Evolutionary conservation across 2,888 invertebrate genomes (phyloP).

Genomic region (Stegana nigrithorax): DNA sequence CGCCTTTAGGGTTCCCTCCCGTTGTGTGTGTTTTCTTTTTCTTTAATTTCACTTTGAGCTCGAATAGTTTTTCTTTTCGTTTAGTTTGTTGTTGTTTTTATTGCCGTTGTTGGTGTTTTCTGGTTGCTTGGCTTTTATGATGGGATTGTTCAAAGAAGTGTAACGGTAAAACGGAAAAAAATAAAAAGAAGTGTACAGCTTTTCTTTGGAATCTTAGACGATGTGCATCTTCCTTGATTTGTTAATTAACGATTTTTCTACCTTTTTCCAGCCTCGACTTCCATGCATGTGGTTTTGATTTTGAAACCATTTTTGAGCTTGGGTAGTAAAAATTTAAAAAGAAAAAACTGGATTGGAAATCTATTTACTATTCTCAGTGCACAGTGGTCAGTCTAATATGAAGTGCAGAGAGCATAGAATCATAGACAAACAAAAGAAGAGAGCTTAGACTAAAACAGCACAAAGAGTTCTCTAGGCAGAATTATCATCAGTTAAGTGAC

Average conservation of each 20-base stretch:
- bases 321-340: too few relatives aligned
- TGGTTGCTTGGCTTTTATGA: constrained; percentile 23
- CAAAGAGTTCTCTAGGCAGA: too few relatives aligned
- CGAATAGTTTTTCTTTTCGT: constrained; percentile 8
- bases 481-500: too few relatives aligned
- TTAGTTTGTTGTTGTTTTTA: background rate
- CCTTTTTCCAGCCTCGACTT: too few relatives aligned
- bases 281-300: too few relatives aligned
- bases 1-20: constrained; percentile 6
- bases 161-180: constrained; percentile 27
- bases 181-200: background rate
- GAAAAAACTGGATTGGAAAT: too few relatives aligned
- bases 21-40: constrained; percentile 4
- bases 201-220: constrained; percentile 2
- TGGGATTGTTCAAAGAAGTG: constrained; percentile 19
- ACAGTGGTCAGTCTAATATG: too few relatives aligned
- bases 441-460: too few relatives aligned
- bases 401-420: too few relatives aligned
- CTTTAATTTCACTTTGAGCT: constrained; percentile 17
- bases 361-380: too few relatives aligned
- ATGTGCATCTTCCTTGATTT: background rate
- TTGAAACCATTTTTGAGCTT: too few relatives aligned
- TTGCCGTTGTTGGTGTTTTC: constrained; percentile 8
- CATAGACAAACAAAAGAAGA: too few relatives aligned
- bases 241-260: constrained; percentile 22